A percentile compares a stretch with the other conserved stretches of the same genome.
Evolutionary conservation across 2,113 vertebrate species (phyloP).

Genomic region (Poeciliopsis turrubarensis): DNA sequence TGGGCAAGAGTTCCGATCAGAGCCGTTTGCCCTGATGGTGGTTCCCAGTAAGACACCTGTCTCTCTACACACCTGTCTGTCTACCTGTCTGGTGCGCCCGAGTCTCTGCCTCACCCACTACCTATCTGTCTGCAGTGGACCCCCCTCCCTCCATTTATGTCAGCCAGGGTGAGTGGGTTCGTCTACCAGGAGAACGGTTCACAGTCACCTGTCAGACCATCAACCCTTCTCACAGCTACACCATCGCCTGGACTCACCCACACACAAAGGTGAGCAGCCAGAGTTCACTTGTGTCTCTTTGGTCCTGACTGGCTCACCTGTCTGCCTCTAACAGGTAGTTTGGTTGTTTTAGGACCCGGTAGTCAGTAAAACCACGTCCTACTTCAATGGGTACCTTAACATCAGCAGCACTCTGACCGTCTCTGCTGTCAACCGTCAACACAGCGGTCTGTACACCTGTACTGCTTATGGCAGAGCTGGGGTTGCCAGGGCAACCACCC

Average conservation of each 20-base stretch:
- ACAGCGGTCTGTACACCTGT: conserved; percentile 84
- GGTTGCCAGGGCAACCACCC: conserved; percentile 44
- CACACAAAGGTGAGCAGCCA: conserved; percentile 59
- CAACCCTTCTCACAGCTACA: conserved; percentile 51
- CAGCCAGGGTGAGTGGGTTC: conserved; percentile 69
- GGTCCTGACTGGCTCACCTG: background rate
- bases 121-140: conserved; percentile 34
- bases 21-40: conserved; percentile 69
- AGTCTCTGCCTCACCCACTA: background rate
- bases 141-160: conserved; percentile 4
- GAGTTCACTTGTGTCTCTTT: background rate
- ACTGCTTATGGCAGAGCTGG: conserved; percentile 69
- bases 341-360: conserved; percentile 21
- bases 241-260: conserved; percentile 70
- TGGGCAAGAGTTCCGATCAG: conserved; percentile 44
- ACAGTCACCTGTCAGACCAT: conserved; percentile 76
- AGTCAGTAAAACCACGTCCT: accelerated
- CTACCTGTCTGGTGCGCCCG: conserved; percentile 38
- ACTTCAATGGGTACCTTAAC: accelerated
- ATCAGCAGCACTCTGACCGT: conserved; percentile 67
- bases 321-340: background rate
- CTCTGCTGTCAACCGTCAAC: conserved; percentile 53
- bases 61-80: conserved; percentile 32
- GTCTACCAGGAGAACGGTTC: conserved; percentile 84
- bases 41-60: conserved; percentile 73